phyloP scores from a whole-genome alignment of 2,888 invertebrate species.

The Ectemnius cavifrons region DNA sequence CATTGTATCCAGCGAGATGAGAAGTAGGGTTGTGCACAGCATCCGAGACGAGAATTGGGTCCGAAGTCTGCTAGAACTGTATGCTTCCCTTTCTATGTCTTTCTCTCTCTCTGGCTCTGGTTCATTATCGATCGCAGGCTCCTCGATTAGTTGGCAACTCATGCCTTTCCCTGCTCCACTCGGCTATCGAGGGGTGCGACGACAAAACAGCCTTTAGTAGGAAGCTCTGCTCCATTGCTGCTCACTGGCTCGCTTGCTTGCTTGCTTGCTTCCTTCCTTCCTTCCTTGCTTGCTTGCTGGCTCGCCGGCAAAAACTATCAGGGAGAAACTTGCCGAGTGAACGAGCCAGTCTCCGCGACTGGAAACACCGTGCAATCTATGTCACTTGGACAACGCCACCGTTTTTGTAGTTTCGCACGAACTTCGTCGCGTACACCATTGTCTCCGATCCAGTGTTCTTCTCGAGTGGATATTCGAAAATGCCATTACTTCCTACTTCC shows the following conservation, averaged over 20 bases:
- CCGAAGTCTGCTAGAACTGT: no score
- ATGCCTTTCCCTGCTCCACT: no score
- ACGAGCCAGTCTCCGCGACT: not conserved
- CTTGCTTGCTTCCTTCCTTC: no score
- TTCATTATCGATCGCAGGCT: no score
- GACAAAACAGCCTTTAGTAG: conserved; percentile 7
- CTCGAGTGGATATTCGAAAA: not conserved
- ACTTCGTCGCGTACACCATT: not conserved
- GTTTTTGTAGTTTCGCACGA: not conserved
- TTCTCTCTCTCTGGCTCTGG: no score
- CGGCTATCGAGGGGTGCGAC: not conserved
- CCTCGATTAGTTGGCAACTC: no score
- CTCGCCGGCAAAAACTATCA: not conserved
- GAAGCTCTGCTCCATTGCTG: not conserved
- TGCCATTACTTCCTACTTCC: not conserved
- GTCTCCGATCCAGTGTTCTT: not conserved
- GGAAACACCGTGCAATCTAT: conserved; percentile 1
- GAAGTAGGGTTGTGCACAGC: no score
- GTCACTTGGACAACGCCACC: not conserved
- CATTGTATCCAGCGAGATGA: no score
- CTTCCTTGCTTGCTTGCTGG: not conserved
- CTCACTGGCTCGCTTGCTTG: not conserved
- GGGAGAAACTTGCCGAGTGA: not conserved
- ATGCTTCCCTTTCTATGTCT: no score
- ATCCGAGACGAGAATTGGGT: no score